Evolutionary conservation across 2,888 invertebrate species (phyloP), one percentile per base, ranked within the genome.

Genomic region (Deroplatys truncata): DNA sequence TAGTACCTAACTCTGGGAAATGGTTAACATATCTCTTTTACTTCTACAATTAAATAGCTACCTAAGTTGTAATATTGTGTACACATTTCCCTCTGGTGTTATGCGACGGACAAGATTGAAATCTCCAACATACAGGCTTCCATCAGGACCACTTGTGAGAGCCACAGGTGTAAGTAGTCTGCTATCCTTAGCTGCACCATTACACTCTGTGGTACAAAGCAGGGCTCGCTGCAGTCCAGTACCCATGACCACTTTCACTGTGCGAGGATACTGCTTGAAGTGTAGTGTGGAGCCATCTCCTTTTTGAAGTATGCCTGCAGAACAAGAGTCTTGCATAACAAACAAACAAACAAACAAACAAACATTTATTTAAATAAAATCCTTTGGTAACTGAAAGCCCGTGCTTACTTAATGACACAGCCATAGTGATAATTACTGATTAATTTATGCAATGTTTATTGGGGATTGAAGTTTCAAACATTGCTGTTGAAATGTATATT

Each of bases 231-330:
- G 98, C 89, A 98, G 95, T 1, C 98, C 98, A 28, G 98, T 98
- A 28, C 98, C 99, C 97, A 98, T 97, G 0, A 98, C 96, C 85
- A 98, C 98, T 93, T 97, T 96, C 10, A 99, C 97, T 85, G 97
- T 98, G 92, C 98, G 95, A 85, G 98, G 98, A 92, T 98, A 98
- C 92, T 98, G 97, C 92, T 98, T 98, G 93, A 99, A 96, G 93
- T 99, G 98, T 82, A 99, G 95, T 84, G 98, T 97, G 3, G 98
- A 98, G 89, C 99, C 99, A 93, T 99, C 98, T 83, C 99, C 99
- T 93, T 99, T 99, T 93, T 99, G 99, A 85, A 99, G 94, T 91
- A 99, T 99, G 31, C 98, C 95, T 95, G 91, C 28, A 91, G 90
- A 89, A 28, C 16, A 31, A 20, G 8, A 29, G 7, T 28, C 31